These are phyloP conservation scores for Seira sanloemensis DNA, from an alignment of 2,888 invertebrate genomes.

Conservation along the genomic window DNA sequence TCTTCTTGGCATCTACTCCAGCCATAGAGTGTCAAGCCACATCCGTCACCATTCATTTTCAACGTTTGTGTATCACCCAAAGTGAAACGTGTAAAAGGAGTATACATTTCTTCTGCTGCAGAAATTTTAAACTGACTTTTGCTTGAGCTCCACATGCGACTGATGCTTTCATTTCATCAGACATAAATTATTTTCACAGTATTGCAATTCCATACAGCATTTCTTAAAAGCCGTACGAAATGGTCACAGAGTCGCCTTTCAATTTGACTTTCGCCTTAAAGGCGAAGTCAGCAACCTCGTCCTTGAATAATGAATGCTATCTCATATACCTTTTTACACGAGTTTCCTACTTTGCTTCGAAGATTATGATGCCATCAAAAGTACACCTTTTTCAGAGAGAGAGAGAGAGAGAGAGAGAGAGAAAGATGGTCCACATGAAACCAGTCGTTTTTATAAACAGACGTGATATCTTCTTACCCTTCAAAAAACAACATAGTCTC, in stretches of 20 bases:
- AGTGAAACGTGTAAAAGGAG: too few relatives aligned
- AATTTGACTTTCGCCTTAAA: constrained; percentile 24
- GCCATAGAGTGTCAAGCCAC: constrained; percentile 49
- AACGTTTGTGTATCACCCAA: not conserved
- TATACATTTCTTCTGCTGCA: too few relatives aligned
- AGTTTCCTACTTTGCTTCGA: too few relatives aligned
- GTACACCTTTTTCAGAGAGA: not conserved
- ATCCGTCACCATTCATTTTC: constrained; percentile 52
- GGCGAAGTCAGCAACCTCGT: constrained; percentile 41
- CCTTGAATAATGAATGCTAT: constrained; percentile 47
- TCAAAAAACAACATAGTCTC: too few relatives aligned
- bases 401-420: not conserved
- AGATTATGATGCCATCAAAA: too few relatives aligned
- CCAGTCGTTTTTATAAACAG: too few relatives aligned
- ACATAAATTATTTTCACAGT: not conserved
- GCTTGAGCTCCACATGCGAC: not conserved
- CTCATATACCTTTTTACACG: constrained; percentile 13
- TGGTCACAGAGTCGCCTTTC: not conserved
- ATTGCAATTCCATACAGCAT: too few relatives aligned
- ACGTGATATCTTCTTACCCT: too few relatives aligned
- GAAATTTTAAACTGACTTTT: too few relatives aligned
- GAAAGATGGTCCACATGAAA: not conserved
- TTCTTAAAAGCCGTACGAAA: not conserved
- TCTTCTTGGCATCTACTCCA: constrained; percentile 40
- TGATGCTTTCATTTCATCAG: not conserved